Evolutionary conservation across 2,888 invertebrate genomes (phyloP).

Genomic region (Drosophila fulvimacula): DNA sequence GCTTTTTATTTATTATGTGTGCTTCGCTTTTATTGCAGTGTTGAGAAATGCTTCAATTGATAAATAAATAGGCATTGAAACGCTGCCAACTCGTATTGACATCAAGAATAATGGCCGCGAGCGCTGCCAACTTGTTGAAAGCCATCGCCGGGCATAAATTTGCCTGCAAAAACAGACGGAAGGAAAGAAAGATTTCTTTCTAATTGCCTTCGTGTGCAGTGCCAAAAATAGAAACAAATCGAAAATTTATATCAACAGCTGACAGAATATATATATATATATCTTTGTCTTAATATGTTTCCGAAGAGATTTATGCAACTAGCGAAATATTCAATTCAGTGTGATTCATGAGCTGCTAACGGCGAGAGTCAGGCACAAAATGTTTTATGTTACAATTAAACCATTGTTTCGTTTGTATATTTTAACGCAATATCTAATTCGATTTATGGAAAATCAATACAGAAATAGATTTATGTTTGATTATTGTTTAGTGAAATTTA

Average conservation of each 20-base stretch:
- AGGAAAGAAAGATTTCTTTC: conserved; percentile 1
- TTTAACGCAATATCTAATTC: not conserved
- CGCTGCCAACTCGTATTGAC: conserved; percentile 43
- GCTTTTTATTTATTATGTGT: conserved; percentile 16
- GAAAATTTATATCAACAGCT: conserved; percentile 13
- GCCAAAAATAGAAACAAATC: conserved; percentile 17
- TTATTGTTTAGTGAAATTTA: no score
- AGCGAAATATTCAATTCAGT: conserved; percentile 1
- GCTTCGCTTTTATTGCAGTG: conserved; percentile 15
- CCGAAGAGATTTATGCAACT: conserved; percentile 11
- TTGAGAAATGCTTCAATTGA: conserved; percentile 28
- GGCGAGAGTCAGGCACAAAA: not conserved
- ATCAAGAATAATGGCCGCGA: conserved; percentile 29
- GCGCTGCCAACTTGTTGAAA: conserved; percentile 34
- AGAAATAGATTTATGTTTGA: not conserved
- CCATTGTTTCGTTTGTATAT: not conserved
- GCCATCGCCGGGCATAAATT: conserved; percentile 36
- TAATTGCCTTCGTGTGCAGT: conserved; percentile 11
- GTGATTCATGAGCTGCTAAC: conserved; percentile 16
- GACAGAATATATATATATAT: conserved; percentile 1
- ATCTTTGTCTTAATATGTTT: conserved; percentile 12
- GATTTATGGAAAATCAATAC: conserved; percentile 1
- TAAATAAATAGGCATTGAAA: conserved; percentile 28
- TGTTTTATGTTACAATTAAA: not conserved
- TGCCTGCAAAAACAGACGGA: not conserved